Conservation (phyloP, 2,113 vertebrate genomes). For the Eretmochelys imbricata region DNA sequence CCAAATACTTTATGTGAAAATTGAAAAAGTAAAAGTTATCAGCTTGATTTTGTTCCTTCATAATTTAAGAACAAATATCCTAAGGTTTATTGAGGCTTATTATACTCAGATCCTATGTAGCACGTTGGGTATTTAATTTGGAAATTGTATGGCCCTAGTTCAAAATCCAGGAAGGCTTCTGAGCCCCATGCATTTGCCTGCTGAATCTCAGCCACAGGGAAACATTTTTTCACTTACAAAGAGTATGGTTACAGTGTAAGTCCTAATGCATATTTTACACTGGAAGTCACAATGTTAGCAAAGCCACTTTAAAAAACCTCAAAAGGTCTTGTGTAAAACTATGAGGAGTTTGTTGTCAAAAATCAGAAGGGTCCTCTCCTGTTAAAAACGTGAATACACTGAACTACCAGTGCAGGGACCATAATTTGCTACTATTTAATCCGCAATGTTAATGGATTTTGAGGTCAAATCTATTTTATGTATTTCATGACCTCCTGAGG, state of each 20-base stretch:
- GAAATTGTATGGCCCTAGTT: conserved; percentile 70
- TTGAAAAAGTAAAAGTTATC: conserved; percentile 72
- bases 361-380: background rate
- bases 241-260: conserved; percentile 59
- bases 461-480: conserved; percentile 58
- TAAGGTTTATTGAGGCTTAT: conserved; percentile 72
- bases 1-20: conserved; percentile 48
- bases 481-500: background rate
- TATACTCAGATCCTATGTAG: conserved; percentile 71
- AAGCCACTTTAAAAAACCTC: conserved; percentile 47
- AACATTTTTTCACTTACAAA: conserved; percentile 72
- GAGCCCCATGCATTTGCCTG: conserved; percentile 69
- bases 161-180: conserved; percentile 71
- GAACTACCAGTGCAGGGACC: background rate
- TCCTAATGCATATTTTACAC: conserved; percentile 52
- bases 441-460: conserved; percentile 35
- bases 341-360: conserved; percentile 16
- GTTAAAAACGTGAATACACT: background rate
- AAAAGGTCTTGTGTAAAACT: conserved; percentile 34
- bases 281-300: conserved; percentile 51
- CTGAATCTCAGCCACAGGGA: conserved; percentile 70
- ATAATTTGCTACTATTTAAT: conserved; percentile 51
- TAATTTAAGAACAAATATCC: conserved; percentile 75
- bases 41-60: conserved; percentile 74
- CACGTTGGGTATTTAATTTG: conserved; percentile 74